A percentile compares a stretch with the other conserved stretches of the same genome.
Evolutionary conservation across 2,113 vertebrate species (phyloP).

Genomic region (Rhinolophus ferrumequinum): DNA sequence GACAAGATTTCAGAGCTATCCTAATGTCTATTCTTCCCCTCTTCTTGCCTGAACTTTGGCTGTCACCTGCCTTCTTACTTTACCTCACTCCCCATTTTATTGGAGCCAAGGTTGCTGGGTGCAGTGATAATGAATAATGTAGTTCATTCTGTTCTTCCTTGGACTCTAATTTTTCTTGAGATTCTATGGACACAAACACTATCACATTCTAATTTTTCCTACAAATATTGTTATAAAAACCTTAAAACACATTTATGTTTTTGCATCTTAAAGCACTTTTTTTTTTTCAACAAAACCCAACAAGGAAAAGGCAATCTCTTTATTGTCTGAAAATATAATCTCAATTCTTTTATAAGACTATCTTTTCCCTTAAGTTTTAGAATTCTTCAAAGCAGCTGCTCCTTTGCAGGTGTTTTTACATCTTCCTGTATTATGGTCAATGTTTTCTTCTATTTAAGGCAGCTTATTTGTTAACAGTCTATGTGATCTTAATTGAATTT

Average conservation of each 20-base stretch:
- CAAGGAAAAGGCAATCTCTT: neutral
- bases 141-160: neutral
- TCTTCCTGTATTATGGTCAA: neutral
- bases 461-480: neutral
- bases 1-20: neutral
- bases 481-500: conserved; percentile 45
- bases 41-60: neutral
- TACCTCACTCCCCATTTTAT: neutral
- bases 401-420: neutral
- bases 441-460: conserved; percentile 20
- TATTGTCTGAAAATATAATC: neutral
- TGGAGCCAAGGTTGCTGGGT: neutral
- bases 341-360: neutral
- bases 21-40: neutral
- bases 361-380: neutral
- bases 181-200: neutral
- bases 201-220: neutral
- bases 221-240: neutral
- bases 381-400: conserved; percentile 18
- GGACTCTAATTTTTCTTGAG: neutral
- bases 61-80: neutral
- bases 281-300: neutral
- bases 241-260: neutral
- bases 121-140: neutral
- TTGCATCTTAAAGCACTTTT: neutral